Conservation (phyloP, 2,797 vertebrate genomes). For the Sebastes steindachneri region DNA sequence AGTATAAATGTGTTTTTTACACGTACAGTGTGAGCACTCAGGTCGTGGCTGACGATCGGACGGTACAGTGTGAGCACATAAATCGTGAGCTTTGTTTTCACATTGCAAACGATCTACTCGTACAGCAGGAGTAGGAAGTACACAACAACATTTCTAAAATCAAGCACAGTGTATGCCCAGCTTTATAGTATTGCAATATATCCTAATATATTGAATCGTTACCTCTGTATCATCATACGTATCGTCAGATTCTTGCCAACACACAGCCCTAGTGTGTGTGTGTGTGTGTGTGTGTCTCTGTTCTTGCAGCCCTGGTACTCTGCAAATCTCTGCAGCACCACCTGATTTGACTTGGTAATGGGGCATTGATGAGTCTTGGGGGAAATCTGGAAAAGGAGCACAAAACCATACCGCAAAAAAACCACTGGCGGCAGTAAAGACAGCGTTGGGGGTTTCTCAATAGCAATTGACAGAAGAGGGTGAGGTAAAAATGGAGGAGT, state of each 20-base stretch:
- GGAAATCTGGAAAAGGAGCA: constrained; percentile 84
- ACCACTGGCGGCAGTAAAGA: constrained; percentile 77
- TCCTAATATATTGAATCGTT: too few relatives aligned
- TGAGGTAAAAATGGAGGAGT: constrained; percentile 49
- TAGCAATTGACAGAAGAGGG: constrained; percentile 77
- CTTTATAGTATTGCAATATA: too few relatives aligned
- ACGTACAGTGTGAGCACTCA: too few relatives aligned
- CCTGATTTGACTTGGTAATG: constrained; percentile 99
- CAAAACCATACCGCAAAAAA: constrained; percentile 76
- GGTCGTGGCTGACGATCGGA: too few relatives aligned
- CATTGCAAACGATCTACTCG: too few relatives aligned
- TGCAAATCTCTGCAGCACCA: constrained; percentile 89
- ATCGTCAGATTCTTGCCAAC: too few relatives aligned
- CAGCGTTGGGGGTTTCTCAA: constrained; percentile 80
- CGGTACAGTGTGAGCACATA: too few relatives aligned
- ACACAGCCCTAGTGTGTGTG: not conserved
- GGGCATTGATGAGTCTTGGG: constrained; percentile 93
- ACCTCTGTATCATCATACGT: too few relatives aligned
- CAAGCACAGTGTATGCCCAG: too few relatives aligned
- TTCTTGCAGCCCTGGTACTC: constrained; percentile 68
- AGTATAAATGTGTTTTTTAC: too few relatives aligned
- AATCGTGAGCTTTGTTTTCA: too few relatives aligned
- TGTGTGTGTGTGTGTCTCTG: constrained; percentile 19
- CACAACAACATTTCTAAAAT: not conserved
- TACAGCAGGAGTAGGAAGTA: too few relatives aligned